phyloP scores from a whole-genome alignment of 1,140 invertebrate species.

The Drosophila azteca region DNA sequence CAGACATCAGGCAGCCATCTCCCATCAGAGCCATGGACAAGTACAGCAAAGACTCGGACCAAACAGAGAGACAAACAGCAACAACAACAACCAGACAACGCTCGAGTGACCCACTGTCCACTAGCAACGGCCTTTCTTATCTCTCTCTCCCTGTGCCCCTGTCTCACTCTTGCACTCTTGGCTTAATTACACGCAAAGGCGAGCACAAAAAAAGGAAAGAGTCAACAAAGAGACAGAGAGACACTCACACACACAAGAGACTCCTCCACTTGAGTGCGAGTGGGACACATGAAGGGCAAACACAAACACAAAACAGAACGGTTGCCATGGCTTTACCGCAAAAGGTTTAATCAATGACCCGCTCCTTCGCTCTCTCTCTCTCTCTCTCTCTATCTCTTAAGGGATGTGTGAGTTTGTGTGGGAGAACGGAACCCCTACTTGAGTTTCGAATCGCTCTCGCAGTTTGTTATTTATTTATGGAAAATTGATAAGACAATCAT shows the following conservation, averaged over 20 bases:
- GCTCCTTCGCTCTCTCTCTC: conserved; percentile 7
- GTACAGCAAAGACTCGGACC: conserved; percentile 23
- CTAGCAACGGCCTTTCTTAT: conserved; percentile 65
- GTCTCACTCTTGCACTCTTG: not conserved
- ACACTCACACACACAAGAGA: conserved; percentile 7
- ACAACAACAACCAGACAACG: conserved; percentile 19
- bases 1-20: conserved; percentile 26
- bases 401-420: not conserved
- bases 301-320: conserved; percentile 23
- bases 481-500: conserved; percentile 66
- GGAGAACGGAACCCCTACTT: conserved; percentile 17
- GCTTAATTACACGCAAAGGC: conserved; percentile 61
- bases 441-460: conserved; percentile 28
- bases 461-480: conserved; percentile 64
- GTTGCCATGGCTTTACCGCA: conserved; percentile 60
- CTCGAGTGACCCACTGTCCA: conserved; percentile 74
- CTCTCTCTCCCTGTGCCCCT: conserved; percentile 23
- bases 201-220: conserved; percentile 16
- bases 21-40: conserved; percentile 41
- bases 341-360: conserved; percentile 76
- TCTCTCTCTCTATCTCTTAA: conserved; percentile 3
- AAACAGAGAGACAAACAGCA: conserved; percentile 19
- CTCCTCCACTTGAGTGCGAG: conserved; percentile 18
- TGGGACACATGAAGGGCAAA: conserved; percentile 47
- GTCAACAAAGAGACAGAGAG: conserved; percentile 11